Evolutionary conservation across 2,888 invertebrate species (phyloP), one percentile per base, ranked within the genome.

Genomic region (Hyposoter didymator): DNA sequence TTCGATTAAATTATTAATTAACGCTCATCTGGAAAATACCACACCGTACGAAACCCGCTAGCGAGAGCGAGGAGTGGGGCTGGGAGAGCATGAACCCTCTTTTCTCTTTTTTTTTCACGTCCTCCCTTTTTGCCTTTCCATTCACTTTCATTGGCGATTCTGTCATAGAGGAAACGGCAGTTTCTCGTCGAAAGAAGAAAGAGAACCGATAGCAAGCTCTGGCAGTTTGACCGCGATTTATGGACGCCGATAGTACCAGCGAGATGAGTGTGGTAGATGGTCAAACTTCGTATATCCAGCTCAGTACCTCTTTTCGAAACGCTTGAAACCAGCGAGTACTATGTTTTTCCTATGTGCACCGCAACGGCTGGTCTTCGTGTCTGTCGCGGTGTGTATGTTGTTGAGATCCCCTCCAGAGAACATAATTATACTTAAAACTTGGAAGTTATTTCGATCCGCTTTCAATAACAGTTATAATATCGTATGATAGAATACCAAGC

Each of bases 1-100:
- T 93, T 93, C 93, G 92, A 92, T 92, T 93, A 93, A 94, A 93
- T 94, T 93, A 93, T 93, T 93, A 93, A 93, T 93, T 93, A 94
- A 93, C 91, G 92, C 90, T 91, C 91, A 91, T 91, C 89, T 90
- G 90, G 91, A 92, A 59, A 93, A 92, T 92, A 92, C 88, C 91
- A 89, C 91, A 91, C 90, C 90, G 90, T 90, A 91, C 91, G 89
- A 87, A 79, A 72, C 39, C 8, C 79, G 49, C 47, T 67, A 43
- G 28, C 39, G 69, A 55, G 62, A 64, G 39, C 39, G 76, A 72
- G 78, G 84, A 55, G 64, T 32, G 39, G 78, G 78, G 70, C 59
- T 66, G 72, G 64, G 28, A 59, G 64, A 76, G 47, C 19, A 62
- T 12, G 72, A 35, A 62, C 28, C 67, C 3, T 28, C 62, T 35